These are phyloP conservation scores for Eubucco bourcierii DNA, from an alignment of 2,113 vertebrate genomes.

Conservation along the genomic window DNA sequence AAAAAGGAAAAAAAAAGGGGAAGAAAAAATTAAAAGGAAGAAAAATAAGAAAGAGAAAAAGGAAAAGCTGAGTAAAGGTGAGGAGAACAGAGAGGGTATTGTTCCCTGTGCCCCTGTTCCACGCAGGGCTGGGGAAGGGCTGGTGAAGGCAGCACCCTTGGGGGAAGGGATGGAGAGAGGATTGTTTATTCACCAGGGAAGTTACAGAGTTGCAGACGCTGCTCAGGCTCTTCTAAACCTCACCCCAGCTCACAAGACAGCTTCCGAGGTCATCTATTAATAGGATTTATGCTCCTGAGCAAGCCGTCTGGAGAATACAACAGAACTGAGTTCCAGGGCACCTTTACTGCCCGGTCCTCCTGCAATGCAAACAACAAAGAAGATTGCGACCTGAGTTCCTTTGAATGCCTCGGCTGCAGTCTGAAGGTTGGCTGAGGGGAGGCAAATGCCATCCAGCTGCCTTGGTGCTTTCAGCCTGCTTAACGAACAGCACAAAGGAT, in stretches of 20 bases:
- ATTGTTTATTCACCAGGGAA: neutral
- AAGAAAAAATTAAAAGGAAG: too few relatives aligned
- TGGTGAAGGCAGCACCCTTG: slow-evolving; percentile 1
- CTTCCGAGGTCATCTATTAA: slow-evolving; percentile 15
- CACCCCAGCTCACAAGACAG: neutral
- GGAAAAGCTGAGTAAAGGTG: neutral
- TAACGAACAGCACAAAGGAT: neutral
- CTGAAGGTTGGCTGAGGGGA: neutral
- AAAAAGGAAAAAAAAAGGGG: too few relatives aligned
- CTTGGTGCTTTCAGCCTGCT: neutral
- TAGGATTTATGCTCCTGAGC: slow-evolving; percentile 13
- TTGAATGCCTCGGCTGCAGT: neutral
- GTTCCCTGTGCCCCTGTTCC: neutral
- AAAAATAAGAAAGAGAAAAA: neutral
- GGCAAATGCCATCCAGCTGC: neutral
- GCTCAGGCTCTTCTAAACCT: slow-evolving; percentile 1
- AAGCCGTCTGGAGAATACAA: slow-evolving; percentile 38
- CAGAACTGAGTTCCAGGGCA: slow-evolving; percentile 44
- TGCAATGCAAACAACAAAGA: slow-evolving; percentile 37
- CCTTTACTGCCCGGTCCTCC: slow-evolving; percentile 38
- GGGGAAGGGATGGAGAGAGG: neutral
- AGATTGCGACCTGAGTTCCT: slow-evolving; percentile 34
- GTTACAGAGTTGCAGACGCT: neutral
- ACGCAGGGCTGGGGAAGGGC: neutral
- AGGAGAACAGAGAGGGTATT: slow-evolving; percentile 40